Evolutionary conservation across 2,113 vertebrate genomes (phyloP).

Genomic region (Engystomops pustulosus): DNA sequence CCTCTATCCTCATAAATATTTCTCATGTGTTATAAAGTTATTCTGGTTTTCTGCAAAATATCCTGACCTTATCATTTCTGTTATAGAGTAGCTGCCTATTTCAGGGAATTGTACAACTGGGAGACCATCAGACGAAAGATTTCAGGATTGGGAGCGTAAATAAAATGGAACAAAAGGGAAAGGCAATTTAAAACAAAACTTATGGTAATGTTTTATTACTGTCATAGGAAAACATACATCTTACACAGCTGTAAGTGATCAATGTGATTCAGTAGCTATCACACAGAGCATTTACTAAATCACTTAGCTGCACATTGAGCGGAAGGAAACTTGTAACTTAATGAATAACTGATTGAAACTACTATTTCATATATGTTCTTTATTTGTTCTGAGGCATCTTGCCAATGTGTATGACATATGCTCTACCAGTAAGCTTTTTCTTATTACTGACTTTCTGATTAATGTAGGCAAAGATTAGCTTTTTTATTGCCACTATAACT

Average conservation of each 20-base stretch:
- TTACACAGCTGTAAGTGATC: neutral
- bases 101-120: neutral
- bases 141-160: neutral
- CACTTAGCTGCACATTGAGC: too few relatives aligned
- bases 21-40: neutral
- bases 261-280: neutral
- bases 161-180: neutral
- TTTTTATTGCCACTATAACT: too few relatives aligned
- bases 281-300: neutral
- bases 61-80: neutral
- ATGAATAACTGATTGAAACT: too few relatives aligned
- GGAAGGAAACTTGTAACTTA: too few relatives aligned
- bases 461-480: too few relatives aligned
- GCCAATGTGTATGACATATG: too few relatives aligned
- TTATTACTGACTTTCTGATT: too few relatives aligned
- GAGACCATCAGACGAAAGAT: neutral
- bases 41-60: neutral
- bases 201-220: neutral
- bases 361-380: too few relatives aligned
- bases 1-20: neutral
- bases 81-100: neutral
- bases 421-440: too few relatives aligned
- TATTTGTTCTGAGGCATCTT: too few relatives aligned
- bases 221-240: neutral
- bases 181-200: neutral